These are phyloP conservation scores for Peromyscus nudipes DNA, from an alignment of 2,797 vertebrate species.

Conservation along the genomic window DNA sequence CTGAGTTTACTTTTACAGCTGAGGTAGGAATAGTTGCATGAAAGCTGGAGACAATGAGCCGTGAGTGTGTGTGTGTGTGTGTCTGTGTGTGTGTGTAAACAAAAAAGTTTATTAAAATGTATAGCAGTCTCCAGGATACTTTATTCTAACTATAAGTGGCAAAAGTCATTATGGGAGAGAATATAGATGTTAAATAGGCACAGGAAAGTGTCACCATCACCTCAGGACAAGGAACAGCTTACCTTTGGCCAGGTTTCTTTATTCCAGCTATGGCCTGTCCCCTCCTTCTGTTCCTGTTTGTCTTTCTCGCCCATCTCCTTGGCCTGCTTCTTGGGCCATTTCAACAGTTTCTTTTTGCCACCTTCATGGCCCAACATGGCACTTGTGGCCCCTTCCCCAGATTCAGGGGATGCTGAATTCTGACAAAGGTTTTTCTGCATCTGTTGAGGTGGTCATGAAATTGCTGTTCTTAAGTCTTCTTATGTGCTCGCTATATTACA, in stretches of 20 bases:
- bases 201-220: neutral
- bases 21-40: neutral
- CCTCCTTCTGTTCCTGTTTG: neutral
- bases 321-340: neutral
- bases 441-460: neutral
- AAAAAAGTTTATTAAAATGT: neutral
- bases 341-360: neutral
- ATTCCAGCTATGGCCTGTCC: neutral
- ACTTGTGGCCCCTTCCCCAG: neutral
- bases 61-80: too few species aligned
- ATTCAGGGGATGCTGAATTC: neutral
- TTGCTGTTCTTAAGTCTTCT: neutral
- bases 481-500: neutral
- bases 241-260: neutral
- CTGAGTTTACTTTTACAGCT: neutral
- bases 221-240: neutral
- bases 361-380: neutral
- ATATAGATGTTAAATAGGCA: neutral
- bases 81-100: too few species aligned
- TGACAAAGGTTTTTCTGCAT: neutral
- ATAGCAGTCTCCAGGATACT: neutral
- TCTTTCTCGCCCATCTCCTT: neutral
- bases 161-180: neutral
- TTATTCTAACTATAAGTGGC: neutral
- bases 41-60: neutral